Evolutionary conservation across 2,113 vertebrate genomes (phyloP).

Genomic region (Nicator chloris): DNA sequence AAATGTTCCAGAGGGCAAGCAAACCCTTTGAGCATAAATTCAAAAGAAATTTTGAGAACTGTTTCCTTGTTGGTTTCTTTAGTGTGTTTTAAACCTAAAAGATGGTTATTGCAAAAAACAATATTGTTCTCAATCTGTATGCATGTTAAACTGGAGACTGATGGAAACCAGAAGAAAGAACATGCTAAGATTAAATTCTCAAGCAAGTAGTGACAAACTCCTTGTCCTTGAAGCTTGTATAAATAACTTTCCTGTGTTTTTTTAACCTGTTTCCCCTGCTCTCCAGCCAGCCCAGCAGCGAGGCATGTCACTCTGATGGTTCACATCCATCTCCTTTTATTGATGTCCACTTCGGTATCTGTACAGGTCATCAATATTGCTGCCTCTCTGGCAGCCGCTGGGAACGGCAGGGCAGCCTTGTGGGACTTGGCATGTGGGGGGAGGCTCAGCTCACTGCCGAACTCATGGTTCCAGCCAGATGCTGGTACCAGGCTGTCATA

Average conservation of each 20-base stretch:
- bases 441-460: conserved; percentile 58
- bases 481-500: conserved; percentile 72
- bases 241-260: conserved; percentile 93
- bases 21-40: conserved; percentile 44
- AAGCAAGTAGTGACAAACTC: conserved; percentile 80
- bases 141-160: conserved; percentile 47
- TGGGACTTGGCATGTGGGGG: conserved; percentile 47
- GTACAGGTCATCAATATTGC: conserved; percentile 81
- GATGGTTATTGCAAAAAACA: not conserved
- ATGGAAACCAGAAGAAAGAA: conserved; percentile 69
- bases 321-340: conserved; percentile 84
- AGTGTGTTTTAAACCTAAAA: not conserved
- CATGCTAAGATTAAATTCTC: conserved; percentile 81
- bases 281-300: conserved; percentile 63
- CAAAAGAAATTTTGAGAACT: conserved; percentile 10
- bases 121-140: not conserved
- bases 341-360: conserved; percentile 83
- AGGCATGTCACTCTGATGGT: conserved; percentile 80
- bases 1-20: conserved; percentile 41
- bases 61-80: conserved; percentile 17
- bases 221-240: conserved; percentile 86
- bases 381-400: conserved; percentile 72
- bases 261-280: conserved; percentile 83
- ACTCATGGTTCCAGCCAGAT: conserved; percentile 73
- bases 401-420: conserved; percentile 69